A percentile compares a stretch with the other conserved stretches of the same genome.
Evolutionary conservation across 2,797 vertebrate species (phyloP).

Genomic region (Myotis daubentonii): DNA sequence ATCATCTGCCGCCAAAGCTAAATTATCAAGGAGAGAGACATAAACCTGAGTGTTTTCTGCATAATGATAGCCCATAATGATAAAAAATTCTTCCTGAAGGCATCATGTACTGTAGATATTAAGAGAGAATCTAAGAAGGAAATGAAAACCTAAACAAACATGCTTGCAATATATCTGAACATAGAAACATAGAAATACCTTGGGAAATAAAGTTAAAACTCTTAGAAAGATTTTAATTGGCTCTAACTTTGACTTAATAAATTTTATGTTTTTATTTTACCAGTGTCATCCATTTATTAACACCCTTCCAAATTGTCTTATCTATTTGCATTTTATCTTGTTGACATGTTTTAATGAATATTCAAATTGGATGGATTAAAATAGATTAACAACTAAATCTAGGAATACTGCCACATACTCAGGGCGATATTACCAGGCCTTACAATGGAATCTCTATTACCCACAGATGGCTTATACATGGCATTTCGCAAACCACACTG

Average conservation of each 20-base stretch:
- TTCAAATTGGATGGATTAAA: conserved; percentile 69
- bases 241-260: conserved; percentile 54
- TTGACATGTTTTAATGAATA: conserved; percentile 78
- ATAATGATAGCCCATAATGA: conserved; percentile 66
- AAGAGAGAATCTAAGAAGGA: conserved; percentile 45
- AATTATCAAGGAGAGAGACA: conserved; percentile 75
- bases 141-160: conserved; percentile 52
- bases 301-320: conserved; percentile 56
- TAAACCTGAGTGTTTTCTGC: conserved; percentile 73
- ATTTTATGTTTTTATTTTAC: conserved; percentile 63
- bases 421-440: not conserved
- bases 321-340: conserved; percentile 73
- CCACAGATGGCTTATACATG: not conserved
- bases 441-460: conserved; percentile 54
- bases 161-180: not conserved
- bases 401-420: conserved; percentile 1
- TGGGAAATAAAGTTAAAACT: conserved; percentile 60
- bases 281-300: conserved; percentile 65
- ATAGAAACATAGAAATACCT: conserved; percentile 51
- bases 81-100: conserved; percentile 73
- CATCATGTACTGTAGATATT: conserved; percentile 61
- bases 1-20: conserved; percentile 69
- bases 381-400: conserved; percentile 71
- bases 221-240: conserved; percentile 59
- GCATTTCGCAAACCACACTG: not conserved